Conservation (phyloP, 2,113 vertebrate species). For the Macquaria australasica region DNA sequence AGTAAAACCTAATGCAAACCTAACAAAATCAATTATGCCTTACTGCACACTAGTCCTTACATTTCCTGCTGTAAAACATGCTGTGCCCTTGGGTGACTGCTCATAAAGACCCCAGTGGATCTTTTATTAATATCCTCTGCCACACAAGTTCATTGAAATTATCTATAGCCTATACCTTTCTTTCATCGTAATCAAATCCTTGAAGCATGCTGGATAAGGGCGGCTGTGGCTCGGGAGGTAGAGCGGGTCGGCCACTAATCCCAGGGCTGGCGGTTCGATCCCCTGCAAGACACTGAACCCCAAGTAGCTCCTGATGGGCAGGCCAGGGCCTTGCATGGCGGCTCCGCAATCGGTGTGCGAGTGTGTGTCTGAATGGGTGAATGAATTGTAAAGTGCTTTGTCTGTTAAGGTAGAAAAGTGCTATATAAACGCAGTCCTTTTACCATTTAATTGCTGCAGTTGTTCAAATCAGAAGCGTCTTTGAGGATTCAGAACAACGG, state of each 20-base stretch:
- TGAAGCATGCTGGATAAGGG: not conserved
- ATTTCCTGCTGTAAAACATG: not conserved
- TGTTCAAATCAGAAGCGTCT: not conserved
- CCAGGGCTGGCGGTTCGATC: too few relatives aligned
- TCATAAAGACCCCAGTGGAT: constrained; percentile 12
- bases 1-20: not conserved
- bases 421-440: too few relatives aligned
- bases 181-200: constrained; percentile 19
- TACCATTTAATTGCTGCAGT: constrained; percentile 12
- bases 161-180: not conserved
- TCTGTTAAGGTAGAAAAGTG: too few relatives aligned
- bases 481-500: not conserved
- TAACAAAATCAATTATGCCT: not conserved
- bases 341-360: too few relatives aligned
- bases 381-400: too few relatives aligned
- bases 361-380: too few relatives aligned
- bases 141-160: constrained; percentile 15
- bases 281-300: too few relatives aligned
- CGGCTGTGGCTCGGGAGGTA: too few relatives aligned
- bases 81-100: not conserved
- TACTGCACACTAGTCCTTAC: not conserved
- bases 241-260: too few relatives aligned
- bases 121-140: constrained; percentile 26
- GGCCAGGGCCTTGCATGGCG: too few relatives aligned
- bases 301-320: too few relatives aligned